These are phyloP conservation scores for Harpagoxenus sublaevis DNA, from an alignment of 2,888 invertebrate species.

Conservation along the genomic window DNA sequence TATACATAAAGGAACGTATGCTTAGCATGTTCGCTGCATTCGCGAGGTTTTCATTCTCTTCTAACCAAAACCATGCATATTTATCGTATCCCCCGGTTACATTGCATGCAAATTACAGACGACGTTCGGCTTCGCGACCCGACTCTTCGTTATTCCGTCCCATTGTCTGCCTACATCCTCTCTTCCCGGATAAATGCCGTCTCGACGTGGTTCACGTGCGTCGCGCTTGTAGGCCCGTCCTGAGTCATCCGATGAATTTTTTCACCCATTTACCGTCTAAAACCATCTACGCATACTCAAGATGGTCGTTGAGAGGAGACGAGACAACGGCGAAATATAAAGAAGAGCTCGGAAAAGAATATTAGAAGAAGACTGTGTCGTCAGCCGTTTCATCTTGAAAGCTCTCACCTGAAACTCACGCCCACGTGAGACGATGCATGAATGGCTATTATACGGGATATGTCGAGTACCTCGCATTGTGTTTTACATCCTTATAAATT, in stretches of 20 bases:
- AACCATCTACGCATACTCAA: constrained; percentile 45
- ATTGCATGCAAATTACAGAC: constrained; percentile 75
- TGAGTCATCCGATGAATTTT: constrained; percentile 73
- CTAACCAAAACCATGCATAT: constrained; percentile 74
- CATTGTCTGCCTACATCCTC: constrained; percentile 81
- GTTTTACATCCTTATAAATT: constrained; percentile 13
- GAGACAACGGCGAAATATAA: constrained; percentile 18
- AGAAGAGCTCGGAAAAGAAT: constrained; percentile 23
- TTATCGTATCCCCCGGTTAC: constrained; percentile 68
- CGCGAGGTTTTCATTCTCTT: constrained; percentile 52
- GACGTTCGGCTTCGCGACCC: constrained; percentile 56
- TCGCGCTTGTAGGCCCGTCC: constrained; percentile 57
- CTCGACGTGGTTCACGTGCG: constrained; percentile 61
- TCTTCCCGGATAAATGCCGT: constrained; percentile 52
- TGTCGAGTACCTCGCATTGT: neutral
- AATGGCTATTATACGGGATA: neutral
- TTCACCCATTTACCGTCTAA: constrained; percentile 72
- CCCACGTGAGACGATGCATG: constrained; percentile 35
- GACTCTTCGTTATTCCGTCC: constrained; percentile 71
- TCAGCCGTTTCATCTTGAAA: constrained; percentile 33
- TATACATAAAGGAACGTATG: neutral
- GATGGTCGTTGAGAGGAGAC: constrained; percentile 32
- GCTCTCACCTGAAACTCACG: constrained; percentile 44
- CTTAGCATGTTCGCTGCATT: constrained; percentile 4
- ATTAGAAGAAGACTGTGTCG: constrained; percentile 17